Conservation (phyloP, 2,888 invertebrate species). For the Thera obeliscata region DNA sequence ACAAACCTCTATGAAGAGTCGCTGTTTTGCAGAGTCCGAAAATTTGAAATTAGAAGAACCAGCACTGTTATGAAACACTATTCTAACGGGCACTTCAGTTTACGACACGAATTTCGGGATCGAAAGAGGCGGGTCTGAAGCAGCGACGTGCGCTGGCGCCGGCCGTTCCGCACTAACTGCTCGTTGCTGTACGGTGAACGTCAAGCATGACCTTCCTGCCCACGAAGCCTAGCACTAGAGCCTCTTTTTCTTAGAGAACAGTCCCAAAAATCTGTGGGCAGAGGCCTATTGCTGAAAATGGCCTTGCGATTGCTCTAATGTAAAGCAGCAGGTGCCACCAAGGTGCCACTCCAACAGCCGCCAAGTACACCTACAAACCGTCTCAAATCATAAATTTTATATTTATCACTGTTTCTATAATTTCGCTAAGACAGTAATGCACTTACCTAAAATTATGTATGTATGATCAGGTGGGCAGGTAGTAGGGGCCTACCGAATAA, state of each 20-base stretch:
- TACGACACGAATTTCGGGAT: constrained; percentile 70
- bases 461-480: not conserved
- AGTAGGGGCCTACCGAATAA: not conserved
- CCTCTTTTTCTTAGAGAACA: constrained; percentile 60
- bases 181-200: constrained; percentile 65
- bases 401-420: too few species aligned
- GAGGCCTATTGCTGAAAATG: not conserved
- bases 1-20: constrained; percentile 73
- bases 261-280: not conserved
- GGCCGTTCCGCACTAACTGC: constrained; percentile 77
- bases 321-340: not conserved
- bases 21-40: constrained; percentile 56
- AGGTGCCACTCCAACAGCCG: not conserved
- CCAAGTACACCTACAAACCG: not conserved
- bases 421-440: too few species aligned
- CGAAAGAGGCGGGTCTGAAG: constrained; percentile 48
- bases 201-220: constrained; percentile 77
- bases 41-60: constrained; percentile 63
- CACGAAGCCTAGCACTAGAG: constrained; percentile 71
- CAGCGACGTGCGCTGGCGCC: constrained; percentile 71
- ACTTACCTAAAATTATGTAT: too few species aligned
- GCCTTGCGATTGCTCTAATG: not conserved
- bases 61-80: constrained; percentile 74
- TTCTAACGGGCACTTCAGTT: constrained; percentile 73
- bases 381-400: not conserved